phyloP scores from a whole-genome alignment of 2,797 vertebrate genomes.

The Cuniculus paca region DNA sequence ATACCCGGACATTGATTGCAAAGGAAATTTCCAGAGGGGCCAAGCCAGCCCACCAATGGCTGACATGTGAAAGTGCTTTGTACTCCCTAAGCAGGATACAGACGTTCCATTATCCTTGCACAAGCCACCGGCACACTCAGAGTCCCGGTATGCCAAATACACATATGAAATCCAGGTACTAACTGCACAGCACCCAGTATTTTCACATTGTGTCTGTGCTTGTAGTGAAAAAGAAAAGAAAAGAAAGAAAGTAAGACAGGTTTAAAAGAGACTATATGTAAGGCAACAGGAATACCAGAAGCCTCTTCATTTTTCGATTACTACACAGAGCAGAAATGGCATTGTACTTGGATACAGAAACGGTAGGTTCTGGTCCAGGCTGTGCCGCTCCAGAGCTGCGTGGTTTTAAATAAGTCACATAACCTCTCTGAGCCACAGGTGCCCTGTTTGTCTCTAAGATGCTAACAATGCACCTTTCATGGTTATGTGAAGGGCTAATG shows the following conservation, averaged over 20 bases:
- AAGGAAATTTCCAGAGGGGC: constrained; percentile 83
- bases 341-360: constrained; percentile 10
- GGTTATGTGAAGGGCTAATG: not conserved
- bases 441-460: constrained; percentile 5
- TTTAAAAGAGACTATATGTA: not conserved
- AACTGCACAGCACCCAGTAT: not conserved
- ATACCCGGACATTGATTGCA: constrained; percentile 72
- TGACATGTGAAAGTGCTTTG: constrained; percentile 80
- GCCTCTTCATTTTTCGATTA: not conserved
- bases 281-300: not conserved
- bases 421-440: constrained; percentile 69
- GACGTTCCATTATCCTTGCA: constrained; percentile 68
- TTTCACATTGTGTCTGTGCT: not conserved
- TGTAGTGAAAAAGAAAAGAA: not conserved
- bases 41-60: constrained; percentile 76
- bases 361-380: not conserved
- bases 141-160: not conserved
- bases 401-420: not conserved
- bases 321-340: not conserved
- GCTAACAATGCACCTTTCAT: not conserved
- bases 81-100: constrained; percentile 65
- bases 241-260: not conserved
- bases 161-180: not conserved
- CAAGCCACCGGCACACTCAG: not conserved
- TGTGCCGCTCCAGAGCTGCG: not conserved